Evolutionary conservation across 2,888 invertebrate genomes (phyloP).

Genomic region (Cataglyphis albicans): DNA sequence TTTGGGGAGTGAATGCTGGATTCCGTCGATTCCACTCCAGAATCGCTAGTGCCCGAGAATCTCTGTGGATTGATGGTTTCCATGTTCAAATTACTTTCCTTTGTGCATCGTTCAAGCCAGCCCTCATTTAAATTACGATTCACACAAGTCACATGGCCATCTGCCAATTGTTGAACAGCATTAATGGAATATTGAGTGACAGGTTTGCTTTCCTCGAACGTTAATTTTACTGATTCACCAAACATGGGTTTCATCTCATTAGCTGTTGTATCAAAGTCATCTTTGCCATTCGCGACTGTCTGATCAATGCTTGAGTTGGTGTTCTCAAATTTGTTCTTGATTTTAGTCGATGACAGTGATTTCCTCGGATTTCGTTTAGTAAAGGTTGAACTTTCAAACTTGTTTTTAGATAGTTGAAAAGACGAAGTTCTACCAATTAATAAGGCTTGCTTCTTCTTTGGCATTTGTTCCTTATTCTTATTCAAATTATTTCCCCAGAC

Average conservation of each 20-base stretch:
- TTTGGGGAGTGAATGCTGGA: conserved; percentile 70
- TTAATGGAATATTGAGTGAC: conserved; percentile 76
- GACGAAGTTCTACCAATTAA: conserved; percentile 80
- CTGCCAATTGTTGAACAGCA: conserved; percentile 81
- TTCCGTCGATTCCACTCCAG: conserved; percentile 81
- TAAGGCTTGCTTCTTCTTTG: conserved; percentile 67
- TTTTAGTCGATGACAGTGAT: conserved; percentile 85
- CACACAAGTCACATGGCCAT: conserved; percentile 64
- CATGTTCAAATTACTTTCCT: conserved; percentile 73
- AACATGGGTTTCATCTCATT: conserved; percentile 67
- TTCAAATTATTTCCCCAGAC: conserved; percentile 87
- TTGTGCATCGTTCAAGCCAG: conserved; percentile 88
- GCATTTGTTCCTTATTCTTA: conserved; percentile 77
- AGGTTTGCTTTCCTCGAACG: conserved; percentile 68
- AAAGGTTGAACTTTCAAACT: conserved; percentile 90
- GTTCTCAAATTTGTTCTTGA: conserved; percentile 80
- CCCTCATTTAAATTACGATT: conserved; percentile 87
- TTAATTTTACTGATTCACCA: conserved; percentile 77
- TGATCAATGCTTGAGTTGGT: conserved; percentile 50
- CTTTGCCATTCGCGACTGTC: conserved; percentile 16
- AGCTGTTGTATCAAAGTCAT: conserved; percentile 53
- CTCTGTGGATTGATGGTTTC: conserved; percentile 61
- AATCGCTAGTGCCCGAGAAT: conserved; percentile 80
- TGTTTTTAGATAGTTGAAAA: conserved; percentile 89
- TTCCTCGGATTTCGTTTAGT: conserved; percentile 93